Percentiles rank a stretch among this genome's conserved stretches.
Evolutionary conservation across 2,113 vertebrate species (phyloP).

Genomic region (Trematocara zebra): DNA sequence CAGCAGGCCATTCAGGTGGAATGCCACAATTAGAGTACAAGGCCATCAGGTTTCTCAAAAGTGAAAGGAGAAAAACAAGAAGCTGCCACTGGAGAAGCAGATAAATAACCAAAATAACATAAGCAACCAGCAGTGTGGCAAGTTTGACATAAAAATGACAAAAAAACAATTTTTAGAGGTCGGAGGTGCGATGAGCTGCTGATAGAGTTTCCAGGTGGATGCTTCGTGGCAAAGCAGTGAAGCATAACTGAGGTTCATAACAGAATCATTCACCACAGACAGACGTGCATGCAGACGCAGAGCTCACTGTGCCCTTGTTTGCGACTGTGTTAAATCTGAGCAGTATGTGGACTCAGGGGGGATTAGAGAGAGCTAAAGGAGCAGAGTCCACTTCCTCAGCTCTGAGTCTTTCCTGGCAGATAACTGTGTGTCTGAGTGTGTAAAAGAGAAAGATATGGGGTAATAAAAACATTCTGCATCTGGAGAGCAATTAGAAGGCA

Average conservation of each 20-base stretch:
- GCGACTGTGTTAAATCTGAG: background rate
- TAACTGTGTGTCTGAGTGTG: background rate
- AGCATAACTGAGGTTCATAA: background rate
- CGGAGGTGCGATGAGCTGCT: background rate
- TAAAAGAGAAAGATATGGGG: background rate
- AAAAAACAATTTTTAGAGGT: background rate
- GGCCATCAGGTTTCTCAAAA: background rate
- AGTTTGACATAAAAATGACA: background rate
- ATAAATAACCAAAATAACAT: background rate
- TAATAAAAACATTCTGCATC: background rate
- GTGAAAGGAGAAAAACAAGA: background rate
- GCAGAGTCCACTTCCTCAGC: slow-evolving; percentile 4
- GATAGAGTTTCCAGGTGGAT: background rate
- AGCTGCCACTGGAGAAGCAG: background rate
- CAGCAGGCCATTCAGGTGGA: background rate
- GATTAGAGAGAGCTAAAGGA: slow-evolving; percentile 23
- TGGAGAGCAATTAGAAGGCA: background rate
- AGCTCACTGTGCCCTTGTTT: background rate
- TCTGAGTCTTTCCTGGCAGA: background rate
- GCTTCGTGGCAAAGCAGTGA: background rate
- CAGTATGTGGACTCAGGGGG: slow-evolving; percentile 5
- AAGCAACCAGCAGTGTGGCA: background rate
- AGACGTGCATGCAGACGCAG: background rate
- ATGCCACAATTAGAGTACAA: background rate
- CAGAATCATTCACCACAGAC: background rate